Percentiles rank a stretch among this genome's conserved stretches.
These are phyloP conservation scores for Portevinia maculata DNA, from an alignment of 2,888 invertebrate genomes.

Conservation along the genomic window DNA sequence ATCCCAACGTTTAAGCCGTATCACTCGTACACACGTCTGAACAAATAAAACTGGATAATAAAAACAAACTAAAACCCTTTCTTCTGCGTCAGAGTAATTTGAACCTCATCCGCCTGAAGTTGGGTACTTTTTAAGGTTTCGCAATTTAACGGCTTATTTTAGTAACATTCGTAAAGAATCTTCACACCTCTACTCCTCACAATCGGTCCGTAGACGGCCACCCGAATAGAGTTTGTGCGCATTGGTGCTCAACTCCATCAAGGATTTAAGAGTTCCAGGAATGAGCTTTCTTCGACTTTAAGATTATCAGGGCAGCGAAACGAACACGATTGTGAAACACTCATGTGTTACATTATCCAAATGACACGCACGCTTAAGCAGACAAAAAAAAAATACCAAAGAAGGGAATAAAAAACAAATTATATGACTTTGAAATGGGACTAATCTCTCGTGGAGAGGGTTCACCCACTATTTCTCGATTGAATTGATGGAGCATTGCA, in stretches of 20 bases:
- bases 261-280: slow-evolving; percentile 42
- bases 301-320: slow-evolving; percentile 13
- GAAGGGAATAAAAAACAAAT: slow-evolving; percentile 15
- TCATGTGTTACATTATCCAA: slow-evolving; percentile 63
- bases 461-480: slow-evolving; percentile 26
- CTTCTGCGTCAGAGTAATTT: slow-evolving; percentile 48
- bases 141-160: slow-evolving; percentile 68
- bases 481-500: slow-evolving; percentile 56
- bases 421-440: slow-evolving; percentile 15
- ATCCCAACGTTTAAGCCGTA: slow-evolving; percentile 9
- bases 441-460: slow-evolving; percentile 41
- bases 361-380: slow-evolving; percentile 72
- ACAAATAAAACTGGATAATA: slow-evolving; percentile 15
- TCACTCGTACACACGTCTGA: neutral
- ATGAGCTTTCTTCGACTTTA: slow-evolving; percentile 50
- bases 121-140: slow-evolving; percentile 63
- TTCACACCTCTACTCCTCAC: slow-evolving; percentile 44
- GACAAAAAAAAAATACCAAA: slow-evolving; percentile 39
- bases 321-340: slow-evolving; percentile 54
- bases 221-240: slow-evolving; percentile 3
- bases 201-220: neutral
- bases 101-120: slow-evolving; percentile 48
- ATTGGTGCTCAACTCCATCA: slow-evolving; percentile 33
- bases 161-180: slow-evolving; percentile 52
- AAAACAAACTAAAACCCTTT: slow-evolving; percentile 5